Evolutionary conservation across 2,113 vertebrate genomes (phyloP), one percentile per base, ranked within the genome.

Genomic region (Sinocyclocheilus anshuiensis): DNA sequence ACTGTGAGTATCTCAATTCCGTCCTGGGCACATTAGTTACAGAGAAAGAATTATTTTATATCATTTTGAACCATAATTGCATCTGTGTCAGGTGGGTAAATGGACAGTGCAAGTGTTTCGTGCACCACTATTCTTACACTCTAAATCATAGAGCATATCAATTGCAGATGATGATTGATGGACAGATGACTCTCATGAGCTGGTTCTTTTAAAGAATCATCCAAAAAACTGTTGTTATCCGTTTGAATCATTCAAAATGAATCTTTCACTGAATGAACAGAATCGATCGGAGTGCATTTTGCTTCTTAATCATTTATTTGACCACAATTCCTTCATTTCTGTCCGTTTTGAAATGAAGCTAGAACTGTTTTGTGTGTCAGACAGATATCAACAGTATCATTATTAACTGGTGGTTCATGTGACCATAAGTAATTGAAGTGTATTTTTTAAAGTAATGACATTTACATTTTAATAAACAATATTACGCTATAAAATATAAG

Each of bases 1-100:
- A 53, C 95, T 98, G 98, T 99, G 94, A 99, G 98, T 98, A 87
- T 26, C 36, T 53, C 33, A 29, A 24, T 86, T 74, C 77, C 16
- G 26, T 85, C 20, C 20, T 39, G 16, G 3, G 33, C 2, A 9
- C 8, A 13, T 74, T 74, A 74, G 10, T n/a, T 42, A n/a, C 36
- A 42, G 33, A 42, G 18, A 3, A 53, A 59, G 0, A 9, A 59
- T 9, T 22, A 22, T 59, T 59, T 59, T 59, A 59, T 22, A 59
- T 59, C 1, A 59, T 59, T 59, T 57, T 59, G 20, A 72, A 72
- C 33, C 20, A 39, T 22, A 20, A 39, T 39, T 4, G 10, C 33
- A 22, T 36, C 33, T 39, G 29, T 53, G 53, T 57, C 18, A 8
- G 4, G 16, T 39, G 69, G 69, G 33, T 72, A 72, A 39, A 39